Conservation (phyloP, 2,888 invertebrate genomes). For the Hirudinaria manillensis region DNA sequence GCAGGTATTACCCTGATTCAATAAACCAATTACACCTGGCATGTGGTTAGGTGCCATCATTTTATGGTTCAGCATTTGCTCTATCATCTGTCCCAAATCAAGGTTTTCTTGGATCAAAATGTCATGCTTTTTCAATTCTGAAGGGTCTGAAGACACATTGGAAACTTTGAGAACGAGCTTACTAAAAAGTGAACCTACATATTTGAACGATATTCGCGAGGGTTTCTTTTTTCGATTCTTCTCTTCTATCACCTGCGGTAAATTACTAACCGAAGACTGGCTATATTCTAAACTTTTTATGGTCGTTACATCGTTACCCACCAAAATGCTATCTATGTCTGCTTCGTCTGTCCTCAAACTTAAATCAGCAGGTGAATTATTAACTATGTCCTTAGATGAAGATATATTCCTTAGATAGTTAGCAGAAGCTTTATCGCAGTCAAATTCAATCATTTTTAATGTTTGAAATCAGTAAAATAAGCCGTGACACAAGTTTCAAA, state of each 20-base stretch:
- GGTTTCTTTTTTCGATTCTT: background rate
- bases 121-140: background rate
- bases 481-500: too few relatives aligned
- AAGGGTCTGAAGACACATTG: background rate
- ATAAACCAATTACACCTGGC: constrained; percentile 76
- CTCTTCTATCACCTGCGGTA: background rate
- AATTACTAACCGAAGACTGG: background rate
- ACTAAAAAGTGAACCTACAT: background rate
- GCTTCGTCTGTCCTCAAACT: background rate
- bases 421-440: too few relatives aligned
- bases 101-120: background rate
- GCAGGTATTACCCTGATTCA: constrained; percentile 95
- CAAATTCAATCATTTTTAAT: too few relatives aligned
- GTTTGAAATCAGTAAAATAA: too few relatives aligned
- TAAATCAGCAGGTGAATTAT: too few relatives aligned
- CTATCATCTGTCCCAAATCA: background rate
- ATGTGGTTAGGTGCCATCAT: background rate
- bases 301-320: background rate
- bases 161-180: constrained; percentile 13
- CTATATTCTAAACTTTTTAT: background rate
- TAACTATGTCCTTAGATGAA: too few relatives aligned
- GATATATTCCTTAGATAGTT: too few relatives aligned
- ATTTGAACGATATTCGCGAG: background rate
- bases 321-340: background rate
- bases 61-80: background rate